These are phyloP conservation scores for Diploptera punctata DNA, from an alignment of 2,888 invertebrate species.

Conservation along the genomic window DNA sequence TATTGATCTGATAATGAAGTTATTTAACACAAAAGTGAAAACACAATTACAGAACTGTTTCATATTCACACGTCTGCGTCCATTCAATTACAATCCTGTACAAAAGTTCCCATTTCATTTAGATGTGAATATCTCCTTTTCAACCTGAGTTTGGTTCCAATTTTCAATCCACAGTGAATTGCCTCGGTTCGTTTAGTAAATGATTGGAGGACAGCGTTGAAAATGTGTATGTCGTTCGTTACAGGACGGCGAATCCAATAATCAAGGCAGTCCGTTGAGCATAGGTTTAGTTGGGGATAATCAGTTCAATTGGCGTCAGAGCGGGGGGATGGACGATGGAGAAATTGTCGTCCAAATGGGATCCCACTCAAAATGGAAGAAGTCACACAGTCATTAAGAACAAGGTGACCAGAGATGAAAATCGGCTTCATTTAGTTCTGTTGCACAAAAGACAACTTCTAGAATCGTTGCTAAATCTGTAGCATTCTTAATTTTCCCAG, in stretches of 20 bases:
- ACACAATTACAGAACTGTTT: no score
- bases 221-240: slow-evolving; percentile 14
- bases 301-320: background rate
- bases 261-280: slow-evolving; percentile 1
- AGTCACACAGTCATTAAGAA: slow-evolving; percentile 5
- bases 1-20: no score
- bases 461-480: no score
- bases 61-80: no score
- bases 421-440: background rate
- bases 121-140: no score
- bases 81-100: no score
- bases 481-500: no score
- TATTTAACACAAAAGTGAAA: no score
- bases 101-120: no score
- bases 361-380: background rate
- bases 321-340: no score
- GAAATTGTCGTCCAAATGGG: no score
- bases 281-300: background rate
- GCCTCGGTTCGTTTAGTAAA: slow-evolving; percentile 25
- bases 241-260: background rate
- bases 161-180: slow-evolving; percentile 17
- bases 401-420: background rate
- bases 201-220: slow-evolving; percentile 14
- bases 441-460: no score
- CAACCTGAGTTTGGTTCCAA: background rate